These are phyloP conservation scores for Psilopsiagon aurifrons DNA, from an alignment of 2,113 vertebrate species.

Conservation along the genomic window DNA sequence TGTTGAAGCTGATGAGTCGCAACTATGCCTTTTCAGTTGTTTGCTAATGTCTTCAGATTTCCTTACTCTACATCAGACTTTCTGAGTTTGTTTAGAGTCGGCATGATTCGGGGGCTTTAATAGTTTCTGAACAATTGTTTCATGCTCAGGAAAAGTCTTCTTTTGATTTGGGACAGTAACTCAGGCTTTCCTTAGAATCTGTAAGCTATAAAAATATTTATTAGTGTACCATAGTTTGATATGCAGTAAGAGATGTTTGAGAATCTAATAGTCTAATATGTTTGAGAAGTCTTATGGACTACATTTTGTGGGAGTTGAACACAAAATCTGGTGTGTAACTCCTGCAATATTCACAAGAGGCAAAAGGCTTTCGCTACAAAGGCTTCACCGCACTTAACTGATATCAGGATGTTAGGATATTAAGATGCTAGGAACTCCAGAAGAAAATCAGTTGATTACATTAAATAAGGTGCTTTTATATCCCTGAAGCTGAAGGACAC, in stretches of 20 bases:
- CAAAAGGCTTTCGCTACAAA: not conserved
- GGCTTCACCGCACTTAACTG: not conserved
- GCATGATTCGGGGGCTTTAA: not conserved
- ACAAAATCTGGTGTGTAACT: not conserved
- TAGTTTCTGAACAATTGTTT: not conserved
- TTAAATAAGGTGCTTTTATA: not conserved
- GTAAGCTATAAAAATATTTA: not conserved
- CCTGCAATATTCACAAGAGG: not conserved
- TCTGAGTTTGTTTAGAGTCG: not conserved
- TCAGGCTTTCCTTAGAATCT: constrained; percentile 7
- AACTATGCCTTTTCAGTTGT: not conserved
- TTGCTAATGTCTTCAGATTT: not conserved
- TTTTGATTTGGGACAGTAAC: not conserved
- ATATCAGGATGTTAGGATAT: not conserved
- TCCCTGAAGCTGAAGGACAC: not conserved
- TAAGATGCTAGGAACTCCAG: not conserved
- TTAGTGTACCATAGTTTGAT: not conserved
- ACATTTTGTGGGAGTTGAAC: not conserved
- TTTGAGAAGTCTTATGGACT: not conserved
- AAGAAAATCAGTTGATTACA: not conserved
- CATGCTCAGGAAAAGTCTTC: not conserved
- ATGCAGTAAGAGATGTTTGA: not conserved
- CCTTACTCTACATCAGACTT: not conserved
- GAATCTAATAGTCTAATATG: not conserved
- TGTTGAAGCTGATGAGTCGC: not conserved